A percentile compares a stretch with the other conserved stretches of the same genome.
Conservation (phyloP, 1,140 invertebrate species). For the Monochamus saltuarius region DNA sequence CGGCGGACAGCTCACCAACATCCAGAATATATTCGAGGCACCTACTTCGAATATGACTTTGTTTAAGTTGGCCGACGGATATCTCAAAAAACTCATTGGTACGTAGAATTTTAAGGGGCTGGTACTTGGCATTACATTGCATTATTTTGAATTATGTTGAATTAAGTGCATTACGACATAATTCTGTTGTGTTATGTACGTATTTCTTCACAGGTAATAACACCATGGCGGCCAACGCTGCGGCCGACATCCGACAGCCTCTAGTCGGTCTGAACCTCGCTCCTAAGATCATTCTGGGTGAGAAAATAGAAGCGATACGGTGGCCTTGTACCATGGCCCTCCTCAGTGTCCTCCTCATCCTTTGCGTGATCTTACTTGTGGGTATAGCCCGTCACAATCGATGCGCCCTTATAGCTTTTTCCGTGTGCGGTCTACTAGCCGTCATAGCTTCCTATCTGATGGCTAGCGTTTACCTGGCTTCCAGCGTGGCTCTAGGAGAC, state of each 20-base stretch:
- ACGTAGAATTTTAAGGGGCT: slow-evolving; percentile 1
- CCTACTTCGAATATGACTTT: slow-evolving; percentile 75
- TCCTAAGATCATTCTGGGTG: slow-evolving; percentile 62
- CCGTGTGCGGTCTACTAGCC: slow-evolving; percentile 83
- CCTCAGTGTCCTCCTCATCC: slow-evolving; percentile 72
- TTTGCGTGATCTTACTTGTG: slow-evolving; percentile 78
- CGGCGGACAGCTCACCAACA: slow-evolving; percentile 60
- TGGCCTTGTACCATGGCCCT: slow-evolving; percentile 80
- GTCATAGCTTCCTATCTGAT: slow-evolving; percentile 89
- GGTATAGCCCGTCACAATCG: slow-evolving; percentile 80
- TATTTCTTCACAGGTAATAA: slow-evolving; percentile 55
- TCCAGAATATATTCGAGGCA: slow-evolving; percentile 72
- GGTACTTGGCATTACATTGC: no score
- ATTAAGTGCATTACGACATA: no score
- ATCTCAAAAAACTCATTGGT: slow-evolving; percentile 65
- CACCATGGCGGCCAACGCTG: slow-evolving; percentile 67
- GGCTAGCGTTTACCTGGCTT: slow-evolving; percentile 79
- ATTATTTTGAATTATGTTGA: no score
- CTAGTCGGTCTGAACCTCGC: slow-evolving; percentile 68
- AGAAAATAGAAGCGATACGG: slow-evolving; percentile 64
- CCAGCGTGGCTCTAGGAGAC: slow-evolving; percentile 76
- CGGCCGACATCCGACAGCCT: slow-evolving; percentile 71
- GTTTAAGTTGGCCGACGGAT: slow-evolving; percentile 63
- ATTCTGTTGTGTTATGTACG: no score
- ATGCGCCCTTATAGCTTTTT: slow-evolving; percentile 79